Evolutionary conservation across 2,113 vertebrate genomes (phyloP), one percentile per base, ranked within the genome.

Genomic region (Aegithalos caudatus): DNA sequence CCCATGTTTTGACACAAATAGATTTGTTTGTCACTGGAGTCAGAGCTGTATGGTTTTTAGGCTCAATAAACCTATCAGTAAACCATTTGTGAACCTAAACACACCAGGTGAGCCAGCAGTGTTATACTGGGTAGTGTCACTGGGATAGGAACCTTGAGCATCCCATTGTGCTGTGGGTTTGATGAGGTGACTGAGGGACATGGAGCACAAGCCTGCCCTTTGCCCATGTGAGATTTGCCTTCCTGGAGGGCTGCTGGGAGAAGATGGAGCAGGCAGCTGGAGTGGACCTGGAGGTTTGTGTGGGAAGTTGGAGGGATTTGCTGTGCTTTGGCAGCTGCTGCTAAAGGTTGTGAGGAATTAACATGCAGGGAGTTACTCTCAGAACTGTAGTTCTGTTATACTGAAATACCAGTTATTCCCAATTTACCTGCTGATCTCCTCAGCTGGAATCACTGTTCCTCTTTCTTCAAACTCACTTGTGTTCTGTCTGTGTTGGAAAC

Each of bases 181-280:
- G 89, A 33, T 19, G 69, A 35, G 51, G 35, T 18, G 60, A 33
- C 69, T 28, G 56, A 56, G 62, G 64, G 40, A 38, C 24, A 35
- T 0, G 0, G 14, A 64, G 35, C 21, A 0, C 8, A 21, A 6
- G 56, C 23, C 56, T 19, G 47, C 33, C 64, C 11, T 2, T 1
- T 25, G 60, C 35, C 50, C 35, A 10, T 29, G 9, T n/a, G 48
- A 37, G 57, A 50, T 50, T n/a, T 54, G 13, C 27, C 45, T n/a
- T 50, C 23, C 25, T 0, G 0, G 40, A 15, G 37, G 37, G 25
- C 45, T 45, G 51, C 38, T 0, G 1, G 56, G n/a, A 54, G 50
- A 42, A n/a, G 44, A 3, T 2, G 40, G 28, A 44, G 11, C 17
- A 23, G 35, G n/a, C 27, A 70, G 44, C 22, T 0, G 1, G 35